phyloP scores from a whole-genome alignment of 2,797 vertebrate species.

The Megalops cyprinoides region DNA sequence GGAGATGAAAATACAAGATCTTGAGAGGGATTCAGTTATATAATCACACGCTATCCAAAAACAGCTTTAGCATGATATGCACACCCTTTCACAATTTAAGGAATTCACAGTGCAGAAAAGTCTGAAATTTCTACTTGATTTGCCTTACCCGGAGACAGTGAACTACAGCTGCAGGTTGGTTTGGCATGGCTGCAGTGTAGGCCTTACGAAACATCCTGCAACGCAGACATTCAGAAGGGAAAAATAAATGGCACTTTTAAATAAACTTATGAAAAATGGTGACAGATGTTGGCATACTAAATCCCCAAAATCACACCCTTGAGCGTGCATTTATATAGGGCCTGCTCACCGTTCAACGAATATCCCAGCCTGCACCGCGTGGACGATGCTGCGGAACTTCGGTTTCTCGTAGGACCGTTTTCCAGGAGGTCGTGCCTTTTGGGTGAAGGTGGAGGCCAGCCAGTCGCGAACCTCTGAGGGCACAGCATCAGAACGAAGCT shows the following conservation, averaged over 20 bases:
- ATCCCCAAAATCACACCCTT: background rate
- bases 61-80: no score
- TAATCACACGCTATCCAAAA: background rate
- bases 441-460: conserved; percentile 90
- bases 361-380: conserved; percentile 92
- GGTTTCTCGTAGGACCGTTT: conserved; percentile 86
- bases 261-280: background rate
- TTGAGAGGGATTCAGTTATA: background rate
- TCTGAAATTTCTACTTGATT: no score
- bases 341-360: conserved; percentile 86
- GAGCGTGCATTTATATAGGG: background rate
- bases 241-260: background rate
- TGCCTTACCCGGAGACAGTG: conserved; percentile 85
- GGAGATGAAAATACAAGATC: conserved; percentile 4
- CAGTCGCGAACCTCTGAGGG: conserved; percentile 91
- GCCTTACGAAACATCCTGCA: conserved; percentile 90
- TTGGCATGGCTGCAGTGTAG: conserved; percentile 84
- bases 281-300: no score
- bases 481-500: conserved; percentile 85
- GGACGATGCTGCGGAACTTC: conserved; percentile 92
- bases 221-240: conserved; percentile 25
- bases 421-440: conserved; percentile 75
- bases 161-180: conserved; percentile 80
- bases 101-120: no score
- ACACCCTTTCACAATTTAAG: no score